A percentile compares a stretch with the other conserved stretches of the same genome.
Evolutionary conservation across 2,113 vertebrate genomes (phyloP).

Genomic region (Larimichthys polyactis): DNA sequence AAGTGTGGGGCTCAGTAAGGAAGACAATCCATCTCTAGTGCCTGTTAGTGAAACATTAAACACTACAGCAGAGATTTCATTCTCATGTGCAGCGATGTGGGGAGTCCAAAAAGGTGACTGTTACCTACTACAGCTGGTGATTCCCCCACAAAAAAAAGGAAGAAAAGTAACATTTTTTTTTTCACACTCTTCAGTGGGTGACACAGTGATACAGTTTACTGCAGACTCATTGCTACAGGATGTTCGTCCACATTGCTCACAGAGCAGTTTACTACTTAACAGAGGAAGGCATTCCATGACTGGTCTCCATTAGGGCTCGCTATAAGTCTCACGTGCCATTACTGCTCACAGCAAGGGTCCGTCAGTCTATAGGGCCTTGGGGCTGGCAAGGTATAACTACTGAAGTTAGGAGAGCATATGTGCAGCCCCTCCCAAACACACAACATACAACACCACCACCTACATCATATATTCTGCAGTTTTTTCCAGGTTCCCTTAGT

Average conservation of each 20-base stretch:
- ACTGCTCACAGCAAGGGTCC: slow-evolving; percentile 65
- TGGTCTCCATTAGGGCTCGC: slow-evolving; percentile 78
- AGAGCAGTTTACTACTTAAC: slow-evolving; percentile 51
- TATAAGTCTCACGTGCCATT: slow-evolving; percentile 72
- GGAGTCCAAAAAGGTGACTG: neutral
- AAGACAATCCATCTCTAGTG: slow-evolving; percentile 6
- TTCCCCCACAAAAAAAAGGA: neutral
- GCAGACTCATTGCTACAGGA: slow-evolving; percentile 52
- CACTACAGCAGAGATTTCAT: slow-evolving; percentile 4
- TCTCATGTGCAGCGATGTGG: neutral
- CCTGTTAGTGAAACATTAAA: slow-evolving; percentile 21
- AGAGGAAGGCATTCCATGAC: slow-evolving; percentile 73
- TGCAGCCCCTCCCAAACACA: slow-evolving; percentile 41
- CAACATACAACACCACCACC: slow-evolving; percentile 31
- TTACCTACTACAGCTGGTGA: neutral
- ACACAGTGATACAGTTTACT: slow-evolving; percentile 29
- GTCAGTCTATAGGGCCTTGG: slow-evolving; percentile 41
- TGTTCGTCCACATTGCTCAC: slow-evolving; percentile 39
- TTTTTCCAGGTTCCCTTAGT: slow-evolving; percentile 52
- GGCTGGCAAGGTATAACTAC: slow-evolving; percentile 53
- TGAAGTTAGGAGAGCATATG: slow-evolving; percentile 35
- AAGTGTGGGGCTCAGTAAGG: slow-evolving; percentile 8
- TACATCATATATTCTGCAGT: slow-evolving; percentile 53
- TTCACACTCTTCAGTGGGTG: slow-evolving; percentile 17
- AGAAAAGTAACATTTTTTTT: neutral